Evolutionary conservation across 2,888 invertebrate species (phyloP).

Genomic region (Trichogramma dendrolimi): DNA sequence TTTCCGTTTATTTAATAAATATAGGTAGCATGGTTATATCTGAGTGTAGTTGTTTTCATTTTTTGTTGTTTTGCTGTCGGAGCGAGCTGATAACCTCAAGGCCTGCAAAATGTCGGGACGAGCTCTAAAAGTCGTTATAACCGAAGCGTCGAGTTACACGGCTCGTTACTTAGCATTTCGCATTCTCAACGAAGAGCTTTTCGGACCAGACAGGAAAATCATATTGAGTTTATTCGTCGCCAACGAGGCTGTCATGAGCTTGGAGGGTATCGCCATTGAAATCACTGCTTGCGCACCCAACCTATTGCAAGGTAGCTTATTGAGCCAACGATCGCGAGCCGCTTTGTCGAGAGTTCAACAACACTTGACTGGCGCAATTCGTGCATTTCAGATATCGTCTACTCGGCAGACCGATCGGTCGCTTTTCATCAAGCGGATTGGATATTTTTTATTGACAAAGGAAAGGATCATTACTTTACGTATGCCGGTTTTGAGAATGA

Average conservation of each 20-base stretch:
- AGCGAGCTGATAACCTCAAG: neutral
- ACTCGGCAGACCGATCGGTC: constrained; percentile 21
- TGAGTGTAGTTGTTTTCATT: too few species aligned
- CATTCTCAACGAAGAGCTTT: constrained; percentile 28
- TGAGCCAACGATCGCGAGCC: neutral
- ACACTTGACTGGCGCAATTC: too few species aligned
- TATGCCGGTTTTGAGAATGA: constrained; percentile 21
- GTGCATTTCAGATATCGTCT: constrained; percentile 20
- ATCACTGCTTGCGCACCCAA: constrained; percentile 27
- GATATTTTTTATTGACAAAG: constrained; percentile 31
- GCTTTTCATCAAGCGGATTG: constrained; percentile 33
- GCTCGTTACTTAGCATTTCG: constrained; percentile 28
- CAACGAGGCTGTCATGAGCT: constrained; percentile 15
- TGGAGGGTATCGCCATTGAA: constrained; percentile 32
- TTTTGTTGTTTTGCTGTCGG: too few species aligned
- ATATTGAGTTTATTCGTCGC: constrained; percentile 28
- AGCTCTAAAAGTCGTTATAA: constrained; percentile 28
- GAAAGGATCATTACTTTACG: constrained; percentile 32
- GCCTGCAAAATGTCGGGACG: neutral
- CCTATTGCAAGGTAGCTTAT: constrained; percentile 24
- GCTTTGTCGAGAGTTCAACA: too few species aligned
- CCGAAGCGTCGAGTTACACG: constrained; percentile 29
- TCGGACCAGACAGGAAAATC: constrained; percentile 28
- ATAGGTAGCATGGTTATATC: too few species aligned
- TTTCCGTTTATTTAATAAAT: too few species aligned